These are phyloP conservation scores for Galagoides demidoff DNA, from an alignment of 2,797 vertebrate species.

Conservation along the genomic window DNA sequence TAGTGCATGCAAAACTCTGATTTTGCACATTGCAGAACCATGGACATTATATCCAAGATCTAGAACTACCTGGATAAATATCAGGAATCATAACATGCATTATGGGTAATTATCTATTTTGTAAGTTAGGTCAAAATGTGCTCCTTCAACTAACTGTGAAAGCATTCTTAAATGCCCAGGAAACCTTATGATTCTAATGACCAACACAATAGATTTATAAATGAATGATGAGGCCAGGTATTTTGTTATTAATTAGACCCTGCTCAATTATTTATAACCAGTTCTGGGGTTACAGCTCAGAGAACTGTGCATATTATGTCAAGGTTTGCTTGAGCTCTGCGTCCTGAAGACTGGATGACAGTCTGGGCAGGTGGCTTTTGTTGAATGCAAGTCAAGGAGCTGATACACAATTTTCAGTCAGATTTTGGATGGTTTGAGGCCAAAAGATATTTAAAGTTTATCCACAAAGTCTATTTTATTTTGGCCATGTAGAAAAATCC, in stretches of 20 bases:
- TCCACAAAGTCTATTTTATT: constrained; percentile 35
- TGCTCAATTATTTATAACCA: constrained; percentile 86
- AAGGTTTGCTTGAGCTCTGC: constrained; percentile 63
- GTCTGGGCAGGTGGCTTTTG: constrained; percentile 67
- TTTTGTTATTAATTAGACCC: constrained; percentile 80
- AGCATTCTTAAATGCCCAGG: constrained; percentile 81
- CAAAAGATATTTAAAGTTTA: constrained; percentile 62
- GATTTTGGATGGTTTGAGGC: constrained; percentile 75
- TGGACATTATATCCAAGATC: not conserved
- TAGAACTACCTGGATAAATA: not conserved
- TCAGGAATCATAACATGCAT: constrained; percentile 52
- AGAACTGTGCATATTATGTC: constrained; percentile 75
- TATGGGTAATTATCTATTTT: constrained; percentile 84
- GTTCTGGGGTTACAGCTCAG: constrained; percentile 85
- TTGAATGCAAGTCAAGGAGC: constrained; percentile 63
- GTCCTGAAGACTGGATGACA: constrained; percentile 77
- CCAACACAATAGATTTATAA: constrained; percentile 82
- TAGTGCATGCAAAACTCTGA: not conserved
- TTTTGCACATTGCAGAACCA: not conserved
- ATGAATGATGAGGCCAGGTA: constrained; percentile 83
- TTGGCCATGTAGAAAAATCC: not conserved
- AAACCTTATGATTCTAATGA: constrained; percentile 87
- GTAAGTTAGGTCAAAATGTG: constrained; percentile 81
- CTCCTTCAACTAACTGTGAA: constrained; percentile 82
- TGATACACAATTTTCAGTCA: constrained; percentile 77